A percentile compares a stretch with the other conserved stretches of the same genome.
Conservation (phyloP, 2,888 invertebrate genomes). For the Mythimna pallens region DNA sequence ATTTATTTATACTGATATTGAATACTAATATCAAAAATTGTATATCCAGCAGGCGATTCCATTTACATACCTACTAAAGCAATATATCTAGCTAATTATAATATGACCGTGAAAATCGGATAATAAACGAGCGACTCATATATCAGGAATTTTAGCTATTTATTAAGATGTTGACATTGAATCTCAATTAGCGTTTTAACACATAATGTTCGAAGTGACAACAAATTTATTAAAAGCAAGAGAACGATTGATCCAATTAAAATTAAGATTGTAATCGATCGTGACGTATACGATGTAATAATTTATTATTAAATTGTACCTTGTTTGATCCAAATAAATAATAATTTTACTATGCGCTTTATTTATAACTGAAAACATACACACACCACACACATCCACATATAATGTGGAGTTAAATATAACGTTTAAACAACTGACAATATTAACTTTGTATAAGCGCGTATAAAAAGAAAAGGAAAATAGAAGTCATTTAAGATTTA, state of each 20-base stretch:
- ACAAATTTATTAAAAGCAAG: neutral
- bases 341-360: slow-evolving; percentile 28
- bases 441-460: too few species aligned
- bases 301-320: slow-evolving; percentile 58
- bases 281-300: slow-evolving; percentile 51
- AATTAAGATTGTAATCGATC: slow-evolving; percentile 46
- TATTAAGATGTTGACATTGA: slow-evolving; percentile 34
- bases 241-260: slow-evolving; percentile 30
- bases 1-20: neutral
- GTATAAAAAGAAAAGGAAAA: too few species aligned
- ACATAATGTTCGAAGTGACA: slow-evolving; percentile 9
- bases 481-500: too few species aligned
- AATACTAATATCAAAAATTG: slow-evolving; percentile 4
- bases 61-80: neutral
- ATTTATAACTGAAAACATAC: neutral
- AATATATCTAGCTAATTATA: slow-evolving; percentile 18
- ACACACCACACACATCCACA: too few species aligned
- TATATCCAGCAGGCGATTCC: neutral
- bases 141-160: slow-evolving; percentile 22
- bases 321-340: slow-evolving; percentile 64
- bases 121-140: slow-evolving; percentile 14
- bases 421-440: neutral
- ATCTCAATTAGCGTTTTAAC: slow-evolving; percentile 33
- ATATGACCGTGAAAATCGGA: slow-evolving; percentile 27
- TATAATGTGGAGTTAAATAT: neutral